Conservation (phyloP, 2,888 invertebrate species). For the Cinara cedri region DNA sequence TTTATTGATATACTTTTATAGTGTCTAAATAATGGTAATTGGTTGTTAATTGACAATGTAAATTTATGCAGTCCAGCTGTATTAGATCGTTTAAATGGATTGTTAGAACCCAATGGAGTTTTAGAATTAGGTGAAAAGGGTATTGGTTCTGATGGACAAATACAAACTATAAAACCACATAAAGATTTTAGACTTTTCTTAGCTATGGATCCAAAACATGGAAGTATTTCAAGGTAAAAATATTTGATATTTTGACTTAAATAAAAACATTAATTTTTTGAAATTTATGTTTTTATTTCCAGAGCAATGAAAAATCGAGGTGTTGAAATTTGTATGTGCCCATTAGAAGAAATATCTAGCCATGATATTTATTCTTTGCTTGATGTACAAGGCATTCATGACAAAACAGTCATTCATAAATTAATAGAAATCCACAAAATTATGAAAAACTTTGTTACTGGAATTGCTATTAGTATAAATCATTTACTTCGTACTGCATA, state of each 20-base stretch:
- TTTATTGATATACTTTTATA: constrained; percentile 62
- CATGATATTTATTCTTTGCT: constrained; percentile 52
- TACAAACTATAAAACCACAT: constrained; percentile 81
- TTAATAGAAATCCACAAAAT: constrained; percentile 41
- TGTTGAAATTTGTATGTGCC: constrained; percentile 79
- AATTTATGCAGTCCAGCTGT: constrained; percentile 97
- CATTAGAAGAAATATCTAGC: constrained; percentile 59
- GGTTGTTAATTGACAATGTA: constrained; percentile 88
- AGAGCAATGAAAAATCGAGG: constrained; percentile 98
- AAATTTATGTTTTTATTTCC: constrained; percentile 60
- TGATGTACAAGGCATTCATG: constrained; percentile 53
- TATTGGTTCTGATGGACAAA: constrained; percentile 72
- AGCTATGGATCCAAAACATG: constrained; percentile 92
- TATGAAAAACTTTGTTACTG: constrained; percentile 19
- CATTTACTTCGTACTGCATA: constrained; percentile 71
- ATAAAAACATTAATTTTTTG: not conserved
- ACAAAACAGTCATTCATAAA: not conserved
- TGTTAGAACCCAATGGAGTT: constrained; percentile 91
- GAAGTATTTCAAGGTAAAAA: constrained; percentile 85
- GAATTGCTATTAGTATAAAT: constrained; percentile 62
- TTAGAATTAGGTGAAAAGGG: constrained; percentile 92
- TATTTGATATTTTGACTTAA: not conserved
- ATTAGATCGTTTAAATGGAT: constrained; percentile 91
- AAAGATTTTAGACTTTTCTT: constrained; percentile 91
- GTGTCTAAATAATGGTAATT: constrained; percentile 81